Evolutionary conservation across 2,797 vertebrate species (phyloP), one percentile per base, ranked within the genome.

Genomic region (Alauda arvensis): DNA sequence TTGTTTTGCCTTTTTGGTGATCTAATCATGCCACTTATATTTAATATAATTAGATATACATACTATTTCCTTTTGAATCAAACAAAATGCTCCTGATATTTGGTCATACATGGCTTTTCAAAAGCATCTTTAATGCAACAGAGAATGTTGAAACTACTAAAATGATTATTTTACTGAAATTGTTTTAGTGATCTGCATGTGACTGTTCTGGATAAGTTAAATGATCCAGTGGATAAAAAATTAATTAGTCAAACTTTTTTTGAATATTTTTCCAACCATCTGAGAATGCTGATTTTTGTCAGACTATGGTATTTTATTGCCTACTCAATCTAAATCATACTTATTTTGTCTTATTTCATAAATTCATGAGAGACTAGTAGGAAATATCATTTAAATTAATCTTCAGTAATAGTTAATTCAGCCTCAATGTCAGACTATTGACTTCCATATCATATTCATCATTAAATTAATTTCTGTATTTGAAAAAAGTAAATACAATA

Each of bases 391-490:
- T 77, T 49, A 74, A 65, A 79, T 55, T 55, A 51, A 34, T 37
- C 5, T 56, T 72, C 16, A 61, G 8, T 43, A 56, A 24, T 61
- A 59, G 79, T 82, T 46, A 68, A 40, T 51, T 86, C 9, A 76
- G 5, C 13, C 6, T 71, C 33, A 65, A 2, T 78, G 13, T 24
- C 21, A 68, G 14, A 56, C 56, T 57, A 29, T 21, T 80, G 20
- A 57, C 12, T 67, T 77, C 56, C 6, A 13, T 59, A 15, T 31
- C 10, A 13, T 62, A 51, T 29, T 71, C 1, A 42, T 56, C 5
- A 78, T 75, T 72, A 69, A 70, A 91, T 94, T 87, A 18, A 88
- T 93, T 89, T 81, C 65, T 66, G 25, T 89, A 85, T 82, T 80
- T 83, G 45, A 37, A 88, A 83, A 85, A 91, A 92, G 21, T 87